Evolutionary conservation across 2,797 vertebrate genomes (phyloP), one percentile per base, ranked within the genome.

Genomic region (Thalassophryne amazonica): DNA sequence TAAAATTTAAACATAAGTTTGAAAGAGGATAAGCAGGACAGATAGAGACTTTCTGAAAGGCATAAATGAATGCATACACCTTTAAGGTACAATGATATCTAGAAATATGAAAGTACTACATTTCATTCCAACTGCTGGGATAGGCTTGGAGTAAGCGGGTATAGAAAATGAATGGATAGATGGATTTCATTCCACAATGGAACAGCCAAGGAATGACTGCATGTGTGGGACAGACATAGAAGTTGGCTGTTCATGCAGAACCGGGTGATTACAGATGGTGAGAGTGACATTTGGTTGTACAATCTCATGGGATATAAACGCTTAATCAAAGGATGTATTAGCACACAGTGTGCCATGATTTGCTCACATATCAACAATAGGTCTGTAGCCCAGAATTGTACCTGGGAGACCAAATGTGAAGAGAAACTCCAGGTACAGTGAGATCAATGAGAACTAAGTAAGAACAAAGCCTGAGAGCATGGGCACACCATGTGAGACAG

Each of bases 401-500:
- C 31, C 42, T 49, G 28, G 62, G 39, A 43, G 39, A 53, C 15
- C 49, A 19, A 38, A 43, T 34, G 42, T 53, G 21, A 38, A 47
- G 32, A 52, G 17, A 52, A 59, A 57, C 43, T 65, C 18, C 32
- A 58, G 42, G 38, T 41, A 66, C 24, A 60, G 30, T 57, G 41
- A 54, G 33, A 40, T 49, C 31, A 57, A 34, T 48, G 21, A 58
- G 33, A 51, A 32, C 31, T 31, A 39, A 42, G 24, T 31, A 39
- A 42, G 24, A 34, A 54, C 42, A 65, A 58, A 48, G 39, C 45
- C 52, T 10, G 16, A 59, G 45, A 61, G 18, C 34, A 43, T 38
- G 54, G 55, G 68, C 65, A 62, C 63, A 57, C 70, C 50, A 63
- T 63, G 27, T 54, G 66, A 82, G 84, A 89, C 88, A 89, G 83